A percentile compares a stretch with the other conserved stretches of the same genome.
Evolutionary conservation across 2,113 vertebrate species (phyloP).

Genomic region (Syngnathus typhle): DNA sequence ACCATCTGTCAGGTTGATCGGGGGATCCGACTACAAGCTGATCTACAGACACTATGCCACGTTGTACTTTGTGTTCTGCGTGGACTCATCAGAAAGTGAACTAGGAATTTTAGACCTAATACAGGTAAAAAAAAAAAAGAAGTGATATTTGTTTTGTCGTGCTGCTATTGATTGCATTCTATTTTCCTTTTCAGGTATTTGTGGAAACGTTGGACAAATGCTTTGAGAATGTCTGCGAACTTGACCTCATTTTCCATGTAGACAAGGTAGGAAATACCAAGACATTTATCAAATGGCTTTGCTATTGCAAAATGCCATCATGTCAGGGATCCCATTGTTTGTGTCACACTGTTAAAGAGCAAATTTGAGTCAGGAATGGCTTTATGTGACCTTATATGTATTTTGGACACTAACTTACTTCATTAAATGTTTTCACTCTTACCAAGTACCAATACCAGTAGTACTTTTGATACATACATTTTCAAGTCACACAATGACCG

Average conservation of each 20-base stretch:
- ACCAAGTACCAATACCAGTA: too few species aligned
- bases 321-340: too few species aligned
- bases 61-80: constrained; percentile 98
- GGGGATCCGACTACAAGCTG: constrained; percentile 96
- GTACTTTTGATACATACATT: too few species aligned
- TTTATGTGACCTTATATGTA: too few species aligned
- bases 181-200: constrained; percentile 78
- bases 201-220: constrained; percentile 99
- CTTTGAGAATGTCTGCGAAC: constrained; percentile 99
- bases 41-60: constrained; percentile 99
- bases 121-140: constrained; percentile 75
- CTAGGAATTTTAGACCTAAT: constrained; percentile 98
- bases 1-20: constrained; percentile 82
- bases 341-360: too few species aligned
- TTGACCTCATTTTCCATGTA: constrained; percentile 99
- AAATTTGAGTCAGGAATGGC: too few species aligned
- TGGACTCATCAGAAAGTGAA: constrained; percentile 98
- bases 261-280: constrained; percentile 83
- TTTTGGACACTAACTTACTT: too few species aligned
- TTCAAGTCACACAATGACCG: too few species aligned
- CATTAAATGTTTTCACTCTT: too few species aligned
- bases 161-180: background rate
- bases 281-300: background rate
- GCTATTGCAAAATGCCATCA: background rate
- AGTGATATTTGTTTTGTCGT: background rate